These are phyloP conservation scores for Oreochromis niloticus DNA, from an alignment of 2,113 vertebrate genomes.

Conservation along the genomic window DNA sequence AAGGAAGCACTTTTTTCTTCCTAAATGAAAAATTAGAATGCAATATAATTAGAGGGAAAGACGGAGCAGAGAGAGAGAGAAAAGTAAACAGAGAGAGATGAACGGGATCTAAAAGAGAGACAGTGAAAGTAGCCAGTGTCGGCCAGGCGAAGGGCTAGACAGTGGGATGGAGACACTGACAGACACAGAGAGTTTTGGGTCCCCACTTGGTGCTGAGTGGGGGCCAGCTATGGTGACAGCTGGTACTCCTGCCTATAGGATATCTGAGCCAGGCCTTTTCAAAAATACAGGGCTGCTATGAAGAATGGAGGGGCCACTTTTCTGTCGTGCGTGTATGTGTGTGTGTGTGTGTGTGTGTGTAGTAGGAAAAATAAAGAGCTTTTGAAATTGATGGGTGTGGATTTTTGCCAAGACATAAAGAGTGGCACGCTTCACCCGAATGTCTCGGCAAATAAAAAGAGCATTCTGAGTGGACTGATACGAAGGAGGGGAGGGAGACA, in stretches of 20 bases:
- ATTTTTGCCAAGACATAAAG: constrained; percentile 41
- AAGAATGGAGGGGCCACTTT: constrained; percentile 73
- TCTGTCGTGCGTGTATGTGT: neutral
- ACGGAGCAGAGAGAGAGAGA: constrained; percentile 8
- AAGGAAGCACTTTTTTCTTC: neutral
- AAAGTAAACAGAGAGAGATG: neutral
- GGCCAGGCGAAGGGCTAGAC: constrained; percentile 49
- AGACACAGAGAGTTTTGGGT: constrained; percentile 56
- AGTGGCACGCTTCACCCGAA: constrained; percentile 74
- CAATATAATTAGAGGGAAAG: neutral
- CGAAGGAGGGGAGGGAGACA: constrained; percentile 53
- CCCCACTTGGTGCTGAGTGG: constrained; percentile 65
- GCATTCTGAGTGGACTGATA: constrained; percentile 14
- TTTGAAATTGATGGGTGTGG: constrained; percentile 27
- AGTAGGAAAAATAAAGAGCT: neutral
- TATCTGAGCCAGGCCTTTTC: constrained; percentile 90
- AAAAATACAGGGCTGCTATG: constrained; percentile 79
- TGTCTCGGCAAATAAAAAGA: constrained; percentile 78
- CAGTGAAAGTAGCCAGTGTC: constrained; percentile 54
- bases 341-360: neutral
- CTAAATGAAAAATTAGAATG: neutral
- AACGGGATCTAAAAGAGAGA: neutral
- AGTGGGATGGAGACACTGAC: constrained; percentile 60
- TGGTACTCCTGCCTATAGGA: constrained; percentile 83
- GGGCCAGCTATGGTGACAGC: constrained; percentile 78